Percentiles rank a stretch among this genome's conserved stretches.
Conservation (phyloP, 2,113 vertebrate species). For the Jacana jacana region DNA sequence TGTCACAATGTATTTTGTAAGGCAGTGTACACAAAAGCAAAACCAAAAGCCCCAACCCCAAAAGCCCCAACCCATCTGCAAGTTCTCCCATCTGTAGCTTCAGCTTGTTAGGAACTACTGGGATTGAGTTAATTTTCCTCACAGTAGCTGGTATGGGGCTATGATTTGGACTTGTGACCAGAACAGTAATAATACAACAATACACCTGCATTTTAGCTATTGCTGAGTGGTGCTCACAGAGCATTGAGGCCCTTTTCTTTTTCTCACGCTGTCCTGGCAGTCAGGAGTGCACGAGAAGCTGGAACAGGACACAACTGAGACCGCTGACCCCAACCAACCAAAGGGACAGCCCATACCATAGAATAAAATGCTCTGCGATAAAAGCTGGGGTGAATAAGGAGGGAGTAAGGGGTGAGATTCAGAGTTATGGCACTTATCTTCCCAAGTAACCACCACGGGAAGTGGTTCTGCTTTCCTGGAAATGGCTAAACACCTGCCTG, state of each 20-base stretch:
- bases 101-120: not conserved
- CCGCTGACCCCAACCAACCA: not conserved
- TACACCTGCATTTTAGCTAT: not conserved
- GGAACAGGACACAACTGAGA: not conserved
- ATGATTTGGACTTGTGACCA: not conserved
- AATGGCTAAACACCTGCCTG: not conserved
- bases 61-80: not conserved
- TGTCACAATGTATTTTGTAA: not conserved
- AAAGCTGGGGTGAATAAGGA: not conserved
- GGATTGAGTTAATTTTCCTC: not conserved
- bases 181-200: not conserved
- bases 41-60: not conserved
- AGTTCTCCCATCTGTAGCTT: not conserved
- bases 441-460: fast-evolving
- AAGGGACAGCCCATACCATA: not conserved
- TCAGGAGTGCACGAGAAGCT: not conserved
- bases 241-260: not conserved
- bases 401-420: not conserved
- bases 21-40: not conserved
- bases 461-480: not conserved
- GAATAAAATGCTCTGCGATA: not conserved
- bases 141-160: not conserved
- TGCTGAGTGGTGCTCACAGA: not conserved
- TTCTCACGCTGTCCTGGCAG: not conserved
- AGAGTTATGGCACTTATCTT: not conserved